These are phyloP conservation scores for Cydia amplana DNA, from an alignment of 1,140 invertebrate species.

Conservation along the genomic window DNA sequence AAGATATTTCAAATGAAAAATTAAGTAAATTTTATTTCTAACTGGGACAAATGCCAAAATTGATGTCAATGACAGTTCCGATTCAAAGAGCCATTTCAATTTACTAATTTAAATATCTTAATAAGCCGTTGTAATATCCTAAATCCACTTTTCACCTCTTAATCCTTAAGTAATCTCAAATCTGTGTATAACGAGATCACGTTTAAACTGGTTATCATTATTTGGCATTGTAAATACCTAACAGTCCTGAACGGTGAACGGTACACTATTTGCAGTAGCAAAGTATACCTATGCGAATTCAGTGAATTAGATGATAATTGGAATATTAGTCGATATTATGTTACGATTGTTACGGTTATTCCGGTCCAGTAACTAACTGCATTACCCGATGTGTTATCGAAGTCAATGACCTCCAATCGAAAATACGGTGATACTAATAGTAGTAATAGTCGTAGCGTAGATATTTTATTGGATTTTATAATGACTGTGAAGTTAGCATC, in stretches of 20 bases:
- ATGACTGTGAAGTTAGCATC: too few relatives aligned
- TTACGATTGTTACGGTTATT: conserved; percentile 1
- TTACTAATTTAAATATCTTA: too few relatives aligned
- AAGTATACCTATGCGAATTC: conserved; percentile 11
- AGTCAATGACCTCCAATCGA: neutral
- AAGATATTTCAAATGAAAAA: too few relatives aligned
- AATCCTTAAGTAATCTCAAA: too few relatives aligned
- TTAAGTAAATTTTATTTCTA: too few relatives aligned
- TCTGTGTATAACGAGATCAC: too few relatives aligned
- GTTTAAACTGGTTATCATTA: too few relatives aligned
- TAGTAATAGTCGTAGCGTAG: neutral
- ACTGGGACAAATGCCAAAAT: too few relatives aligned
- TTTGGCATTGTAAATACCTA: neutral
- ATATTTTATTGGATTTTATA: neutral
- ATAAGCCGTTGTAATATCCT: too few relatives aligned
- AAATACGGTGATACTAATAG: neutral
- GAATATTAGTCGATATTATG: conserved; percentile 5
- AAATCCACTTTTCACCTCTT: neutral
- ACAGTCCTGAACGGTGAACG: neutral
- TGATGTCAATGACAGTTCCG: too few relatives aligned
- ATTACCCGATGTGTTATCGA: neutral
- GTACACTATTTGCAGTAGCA: neutral
- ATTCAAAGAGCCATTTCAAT: too few relatives aligned
- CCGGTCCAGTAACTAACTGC: neutral
- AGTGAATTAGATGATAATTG: neutral